Evolutionary conservation across 2,888 invertebrate species (phyloP), one percentile per base, ranked within the genome.

Genomic region (Troilus luridus): DNA sequence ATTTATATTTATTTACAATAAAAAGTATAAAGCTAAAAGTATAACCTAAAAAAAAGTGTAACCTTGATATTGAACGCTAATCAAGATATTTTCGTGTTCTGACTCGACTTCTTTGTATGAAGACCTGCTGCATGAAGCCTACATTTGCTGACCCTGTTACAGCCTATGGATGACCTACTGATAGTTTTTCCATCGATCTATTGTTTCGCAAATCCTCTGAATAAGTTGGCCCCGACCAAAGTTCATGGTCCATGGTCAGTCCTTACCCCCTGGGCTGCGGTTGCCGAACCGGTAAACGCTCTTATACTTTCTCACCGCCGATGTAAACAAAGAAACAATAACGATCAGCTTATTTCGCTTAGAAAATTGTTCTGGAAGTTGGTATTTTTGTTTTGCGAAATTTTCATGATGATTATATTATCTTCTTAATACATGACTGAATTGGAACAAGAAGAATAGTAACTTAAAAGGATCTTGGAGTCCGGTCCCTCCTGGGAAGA

Each of bases 161-260:
- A 9, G 54, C 21, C 14, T 54, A 7, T 54, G 81, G 21, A 81
- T 81, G 81, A 81, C 54, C 81, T 56, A 81, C 81, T 21, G 54
- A 81, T 54, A 19, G 54, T 81, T 56, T 81, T 81, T 81, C 54
- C 81, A 81, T 81, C 81, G 67, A 19, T 21, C 81, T 21, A 81
- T 81, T 81, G 81, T 81, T 81, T 81, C 81, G 81, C 41, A 81
- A 81, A 81, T 56, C 54, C 54, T 54, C 54, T 81, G 54, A 81
- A 81, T 81, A 81, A 21, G 54, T 81, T 56, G 81, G 21, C 54
- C 54, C 54, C 9, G 21, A 17, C 54, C 54, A 81, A 81, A 81
- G 81, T 81, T 81, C 81, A 81, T 81, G 81, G 81, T 56, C 81
- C 81, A 81, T 8, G 81, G 41, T 56, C 81, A 81, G 54, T 56